Conservation (phyloP, 1,140 invertebrate genomes). For the Ctenoplectra terminalis region DNA sequence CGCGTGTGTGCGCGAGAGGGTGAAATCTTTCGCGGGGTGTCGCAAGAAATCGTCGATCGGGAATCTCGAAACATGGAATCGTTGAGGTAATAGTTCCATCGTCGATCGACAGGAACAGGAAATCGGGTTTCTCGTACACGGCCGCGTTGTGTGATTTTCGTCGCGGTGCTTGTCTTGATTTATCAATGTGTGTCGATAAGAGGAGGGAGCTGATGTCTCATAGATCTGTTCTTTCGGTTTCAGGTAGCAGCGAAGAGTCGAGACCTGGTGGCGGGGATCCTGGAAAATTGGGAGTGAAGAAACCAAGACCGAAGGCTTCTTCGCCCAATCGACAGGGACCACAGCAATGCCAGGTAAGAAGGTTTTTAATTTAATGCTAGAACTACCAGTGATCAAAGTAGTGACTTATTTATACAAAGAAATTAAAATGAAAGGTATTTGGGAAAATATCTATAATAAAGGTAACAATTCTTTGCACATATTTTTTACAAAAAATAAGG, state of each 20-base stretch:
- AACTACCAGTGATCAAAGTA: too few species aligned
- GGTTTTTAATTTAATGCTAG: too few species aligned
- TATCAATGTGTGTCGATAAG: constrained; percentile 33
- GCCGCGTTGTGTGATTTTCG: constrained; percentile 1
- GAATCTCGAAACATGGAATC: constrained; percentile 24
- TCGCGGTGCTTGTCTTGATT: neutral
- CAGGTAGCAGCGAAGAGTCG: constrained; percentile 82
- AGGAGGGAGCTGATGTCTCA: constrained; percentile 9
- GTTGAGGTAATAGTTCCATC: constrained; percentile 22
- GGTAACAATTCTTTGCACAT: too few species aligned
- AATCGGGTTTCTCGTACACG: constrained; percentile 24
- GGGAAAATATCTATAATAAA: too few species aligned
- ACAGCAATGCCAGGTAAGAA: constrained; percentile 90
- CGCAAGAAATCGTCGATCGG: constrained; percentile 55
- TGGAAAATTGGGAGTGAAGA: constrained; percentile 84
- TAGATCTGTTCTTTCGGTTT: constrained; percentile 63
- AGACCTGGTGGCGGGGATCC: constrained; percentile 79
- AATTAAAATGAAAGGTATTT: too few species aligned
- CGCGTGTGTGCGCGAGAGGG: neutral
- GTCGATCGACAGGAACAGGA: constrained; percentile 24
- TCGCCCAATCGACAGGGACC: constrained; percentile 91
- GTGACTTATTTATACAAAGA: too few species aligned
- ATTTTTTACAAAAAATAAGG: too few species aligned
- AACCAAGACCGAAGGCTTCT: constrained; percentile 88
- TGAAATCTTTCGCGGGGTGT: constrained; percentile 38